Percentiles rank a stretch among this genome's conserved stretches.
Evolutionary conservation across 2,888 invertebrate species (phyloP).

Genomic region (Chloroclysta siterata): DNA sequence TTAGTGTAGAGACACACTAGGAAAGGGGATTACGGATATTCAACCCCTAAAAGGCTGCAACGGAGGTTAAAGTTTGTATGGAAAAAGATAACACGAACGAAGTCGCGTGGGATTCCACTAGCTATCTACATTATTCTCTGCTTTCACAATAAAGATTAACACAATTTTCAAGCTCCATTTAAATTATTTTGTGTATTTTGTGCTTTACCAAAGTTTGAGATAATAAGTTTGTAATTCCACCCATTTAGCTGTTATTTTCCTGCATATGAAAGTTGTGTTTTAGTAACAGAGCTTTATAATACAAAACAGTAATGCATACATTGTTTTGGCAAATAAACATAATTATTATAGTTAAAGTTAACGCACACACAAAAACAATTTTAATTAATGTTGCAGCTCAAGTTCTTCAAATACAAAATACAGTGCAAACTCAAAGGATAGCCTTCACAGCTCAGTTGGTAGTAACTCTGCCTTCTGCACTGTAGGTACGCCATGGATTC

Average conservation of each 20-base stretch:
- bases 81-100: too few species aligned
- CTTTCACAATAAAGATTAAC: neutral
- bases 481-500: too few species aligned
- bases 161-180: conserved; percentile 2
- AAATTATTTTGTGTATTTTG: conserved; percentile 6
- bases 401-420: neutral
- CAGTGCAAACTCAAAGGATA: too few species aligned
- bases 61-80: too few species aligned
- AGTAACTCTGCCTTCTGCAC: too few species aligned
- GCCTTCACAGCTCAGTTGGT: too few species aligned
- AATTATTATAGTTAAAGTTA: neutral
- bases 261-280: conserved; percentile 13
- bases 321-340: neutral
- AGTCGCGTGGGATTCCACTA: too few species aligned
- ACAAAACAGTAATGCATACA: neutral
- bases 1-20: too few species aligned
- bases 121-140: too few species aligned
- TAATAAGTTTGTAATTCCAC: conserved; percentile 24
- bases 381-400: neutral
- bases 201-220: conserved; percentile 17
- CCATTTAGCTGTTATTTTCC: conserved; percentile 13
- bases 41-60: too few species aligned
- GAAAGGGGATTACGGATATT: too few species aligned
- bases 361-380: neutral
- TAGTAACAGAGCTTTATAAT: neutral